Evolutionary conservation across 2,888 invertebrate species (phyloP), one percentile per base, ranked within the genome.

Genomic region (Perdita meconis): DNA sequence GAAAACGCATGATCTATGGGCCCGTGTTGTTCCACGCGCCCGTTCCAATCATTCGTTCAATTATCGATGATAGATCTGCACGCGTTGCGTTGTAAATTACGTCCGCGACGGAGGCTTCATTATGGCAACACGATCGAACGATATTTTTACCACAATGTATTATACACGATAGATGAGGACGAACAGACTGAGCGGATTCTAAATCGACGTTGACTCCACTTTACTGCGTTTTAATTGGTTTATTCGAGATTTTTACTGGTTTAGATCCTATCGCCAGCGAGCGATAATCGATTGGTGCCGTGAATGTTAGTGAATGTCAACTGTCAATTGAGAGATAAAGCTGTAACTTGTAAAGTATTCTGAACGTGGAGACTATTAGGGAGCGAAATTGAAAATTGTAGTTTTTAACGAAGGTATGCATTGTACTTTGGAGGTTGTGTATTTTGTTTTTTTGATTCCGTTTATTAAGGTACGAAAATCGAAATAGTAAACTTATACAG

Each of bases 41-140:
- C 59, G 66, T 75, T 75, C 76, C 75, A 75, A 75, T 75, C 75
- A 75, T 66, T 75, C 66, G 75, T 75, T 75, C 75, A 75, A 75
- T 75, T 75, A 75, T 75, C 76, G 75, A 75, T 75, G 75, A 75
- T 66, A 66, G 76, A 75, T 75, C 59, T 66, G 57, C 66, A 19
- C 53, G 59, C 47, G 76, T 75, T 55, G 55, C 55, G 19, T 60
- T 75, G 55, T 75, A 65, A 75, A 75, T 75, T 74, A 53, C 75
- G 26, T n/a, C 34, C 30, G 22, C 42, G 65, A 57, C 22, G 42
- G 57, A 30, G 47, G 53, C 74, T 57, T 73, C 64, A 63, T 73
- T 73, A 73, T 12, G 63, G 56, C 57, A 57, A 40, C 51, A 59
- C 63, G 73, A 64, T 56, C 73, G 26, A 22, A 51, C 51, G 47